phyloP scores from a whole-genome alignment of 2,888 invertebrate species.

The Synergus japonicus region DNA sequence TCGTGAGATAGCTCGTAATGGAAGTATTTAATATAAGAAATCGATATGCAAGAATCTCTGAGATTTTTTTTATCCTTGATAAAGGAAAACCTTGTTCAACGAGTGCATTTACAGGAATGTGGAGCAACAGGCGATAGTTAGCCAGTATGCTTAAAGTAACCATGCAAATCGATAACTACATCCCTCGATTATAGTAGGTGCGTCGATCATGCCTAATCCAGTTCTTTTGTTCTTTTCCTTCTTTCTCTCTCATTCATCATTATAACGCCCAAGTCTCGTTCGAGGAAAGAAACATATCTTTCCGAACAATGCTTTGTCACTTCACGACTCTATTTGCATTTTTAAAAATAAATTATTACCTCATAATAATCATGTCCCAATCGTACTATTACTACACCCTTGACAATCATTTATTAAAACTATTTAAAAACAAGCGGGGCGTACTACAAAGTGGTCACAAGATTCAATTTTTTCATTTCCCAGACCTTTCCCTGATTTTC shows the following conservation, averaged over 20 bases:
- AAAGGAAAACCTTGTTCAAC: conserved; percentile 65
- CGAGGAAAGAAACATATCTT: neutral
- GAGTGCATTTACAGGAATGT: conserved; percentile 60
- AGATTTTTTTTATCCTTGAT: conserved; percentile 67
- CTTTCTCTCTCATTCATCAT: conserved; percentile 7
- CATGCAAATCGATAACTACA: conserved; percentile 64
- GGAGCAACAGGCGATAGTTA: conserved; percentile 62
- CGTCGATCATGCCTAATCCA: conserved; percentile 15
- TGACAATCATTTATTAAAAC: no score
- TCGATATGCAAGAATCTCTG: conserved; percentile 54
- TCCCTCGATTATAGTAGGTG: conserved; percentile 48
- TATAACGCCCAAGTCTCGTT: conserved; percentile 2
- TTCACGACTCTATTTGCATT: neutral
- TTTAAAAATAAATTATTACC: neutral
- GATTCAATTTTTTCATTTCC: no score
- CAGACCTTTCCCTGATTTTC: no score
- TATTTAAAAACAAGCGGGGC: no score
- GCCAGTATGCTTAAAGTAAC: conserved; percentile 41
- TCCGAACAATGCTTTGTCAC: neutral
- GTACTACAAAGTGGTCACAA: no score
- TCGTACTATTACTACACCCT: no score
- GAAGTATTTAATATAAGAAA: conserved; percentile 54
- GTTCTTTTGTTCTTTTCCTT: conserved; percentile 22
- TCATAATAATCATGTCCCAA: no score
- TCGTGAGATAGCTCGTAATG: conserved; percentile 13